Evolutionary conservation across 2,888 invertebrate genomes (phyloP).

Genomic region (Entomobrya proxima): DNA sequence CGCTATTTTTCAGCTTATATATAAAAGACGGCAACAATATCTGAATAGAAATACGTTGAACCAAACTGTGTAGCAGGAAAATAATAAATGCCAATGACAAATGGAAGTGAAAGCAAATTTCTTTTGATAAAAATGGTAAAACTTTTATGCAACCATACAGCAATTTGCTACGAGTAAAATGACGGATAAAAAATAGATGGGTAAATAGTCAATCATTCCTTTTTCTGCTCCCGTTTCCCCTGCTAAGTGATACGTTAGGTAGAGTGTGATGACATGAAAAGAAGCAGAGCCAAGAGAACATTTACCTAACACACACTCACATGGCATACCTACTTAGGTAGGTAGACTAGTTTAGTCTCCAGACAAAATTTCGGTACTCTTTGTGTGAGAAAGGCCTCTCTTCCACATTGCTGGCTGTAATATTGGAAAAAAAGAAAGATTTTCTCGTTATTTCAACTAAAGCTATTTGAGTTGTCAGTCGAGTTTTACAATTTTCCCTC

Average conservation of each 20-base stretch:
- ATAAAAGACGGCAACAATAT: no score
- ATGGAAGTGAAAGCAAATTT: slow-evolving; percentile 5
- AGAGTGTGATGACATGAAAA: not conserved
- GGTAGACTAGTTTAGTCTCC: no score
- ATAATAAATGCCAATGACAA: not conserved
- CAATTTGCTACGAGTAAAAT: not conserved
- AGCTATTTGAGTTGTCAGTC: slow-evolving; percentile 6
- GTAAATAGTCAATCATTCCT: slow-evolving; percentile 8
- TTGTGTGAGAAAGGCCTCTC: not conserved
- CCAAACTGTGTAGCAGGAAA: not conserved
- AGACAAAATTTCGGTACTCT: not conserved
- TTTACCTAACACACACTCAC: not conserved
- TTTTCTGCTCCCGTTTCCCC: not conserved
- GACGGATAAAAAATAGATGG: not conserved
- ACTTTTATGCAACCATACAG: no score
- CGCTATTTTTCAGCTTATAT: no score
- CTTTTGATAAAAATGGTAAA: not conserved
- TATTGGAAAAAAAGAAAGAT: not conserved
- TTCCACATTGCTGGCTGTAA: not conserved
- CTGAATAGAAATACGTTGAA: no score
- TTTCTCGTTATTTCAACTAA: not conserved
- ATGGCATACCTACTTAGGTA: no score
- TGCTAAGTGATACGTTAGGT: not conserved
- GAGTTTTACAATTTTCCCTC: not conserved
- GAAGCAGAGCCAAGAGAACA: not conserved